Base-by-base conservation (phyloP, 1,140 invertebrate species). In the Brachionus calyciflorus region DNA sequence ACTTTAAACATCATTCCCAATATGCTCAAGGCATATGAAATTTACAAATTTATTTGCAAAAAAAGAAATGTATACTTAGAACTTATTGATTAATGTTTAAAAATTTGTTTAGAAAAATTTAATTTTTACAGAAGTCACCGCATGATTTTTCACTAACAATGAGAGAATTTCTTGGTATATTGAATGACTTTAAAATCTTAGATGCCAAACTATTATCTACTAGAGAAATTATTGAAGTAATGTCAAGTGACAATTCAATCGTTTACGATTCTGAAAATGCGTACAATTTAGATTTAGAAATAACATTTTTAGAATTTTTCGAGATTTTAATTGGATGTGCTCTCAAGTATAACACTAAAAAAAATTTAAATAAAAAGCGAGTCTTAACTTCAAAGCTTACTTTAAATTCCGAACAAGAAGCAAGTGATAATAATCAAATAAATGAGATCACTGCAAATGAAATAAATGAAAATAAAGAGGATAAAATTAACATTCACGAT, bases 271-370 rank as follows among this genome's bases (percentile, higher is more conserved):
- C 77, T 6, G 81, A 85, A 28, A 82, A 81, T 3, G 80, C 80
- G 30, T 84, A 81, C 78, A 85, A 85, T 73, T 77, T 85, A 37
- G 84, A 85, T 77, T 76, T 84, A 6, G 84, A 85, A 82, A 84
- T 85, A 81, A 83, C 81, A 2, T 85, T 84, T 79, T 78, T 85
- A 63, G 84, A 85, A 73, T 85, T 84, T 77, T 83, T 85, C 77
- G 84, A 85, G 77, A 82, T 82, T 12, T 78, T 85, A 57, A 81
- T 85, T 70, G 82, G 82, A 9, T 84, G 83, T 81, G 83, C 83
- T 12, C 19, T 73, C 37, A 65, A 24, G 9, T 65, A 24, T 24
- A 41, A 65, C 21, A 9, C 9, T 24, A 44, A 44, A n/a, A 41
- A 65, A 24, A 24, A 17, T 17, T 5, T 30, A 7, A 17, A 9